Evolutionary conservation across 2,113 vertebrate species (phyloP).

Genomic region (Aramus guarauna): DNA sequence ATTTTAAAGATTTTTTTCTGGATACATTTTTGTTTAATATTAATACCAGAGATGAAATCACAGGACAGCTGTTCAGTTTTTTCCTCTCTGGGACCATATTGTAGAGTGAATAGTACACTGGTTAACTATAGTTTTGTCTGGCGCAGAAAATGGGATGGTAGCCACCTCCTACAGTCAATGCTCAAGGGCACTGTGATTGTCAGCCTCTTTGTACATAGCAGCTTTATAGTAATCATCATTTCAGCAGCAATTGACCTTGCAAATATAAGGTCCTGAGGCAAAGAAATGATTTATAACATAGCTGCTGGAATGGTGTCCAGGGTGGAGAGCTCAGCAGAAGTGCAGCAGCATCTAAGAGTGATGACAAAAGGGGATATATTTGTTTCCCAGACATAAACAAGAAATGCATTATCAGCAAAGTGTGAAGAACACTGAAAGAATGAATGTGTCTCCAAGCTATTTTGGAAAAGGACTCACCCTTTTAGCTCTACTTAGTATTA

Average conservation of each 20-base stretch:
- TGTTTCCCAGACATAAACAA: conserved; percentile 15
- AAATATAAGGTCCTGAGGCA: conserved; percentile 34
- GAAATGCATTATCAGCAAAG: conserved; percentile 33
- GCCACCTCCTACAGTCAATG: conserved; percentile 3
- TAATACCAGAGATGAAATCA: background rate
- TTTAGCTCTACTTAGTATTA: background rate
- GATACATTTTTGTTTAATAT: background rate
- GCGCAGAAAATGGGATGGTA: background rate
- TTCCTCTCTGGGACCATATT: background rate
- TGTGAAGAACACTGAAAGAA: conserved; percentile 29
- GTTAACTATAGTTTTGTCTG: background rate
- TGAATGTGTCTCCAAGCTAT: background rate
- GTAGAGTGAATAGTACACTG: background rate
- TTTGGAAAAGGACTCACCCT: background rate
- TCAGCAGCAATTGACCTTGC: conserved; percentile 58
- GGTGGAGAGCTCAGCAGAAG: background rate
- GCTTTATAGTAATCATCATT: conserved; percentile 50
- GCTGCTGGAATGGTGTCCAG: background rate
- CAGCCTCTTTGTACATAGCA: conserved; percentile 2
- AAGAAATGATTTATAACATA: conserved; percentile 32
- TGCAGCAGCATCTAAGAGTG: background rate
- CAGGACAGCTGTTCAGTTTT: background rate
- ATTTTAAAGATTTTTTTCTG: background rate
- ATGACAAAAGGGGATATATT: background rate
- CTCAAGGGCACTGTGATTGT: conserved; percentile 47